Conservation (phyloP, 2,888 invertebrate species). For the Drosophila eohydei region DNA sequence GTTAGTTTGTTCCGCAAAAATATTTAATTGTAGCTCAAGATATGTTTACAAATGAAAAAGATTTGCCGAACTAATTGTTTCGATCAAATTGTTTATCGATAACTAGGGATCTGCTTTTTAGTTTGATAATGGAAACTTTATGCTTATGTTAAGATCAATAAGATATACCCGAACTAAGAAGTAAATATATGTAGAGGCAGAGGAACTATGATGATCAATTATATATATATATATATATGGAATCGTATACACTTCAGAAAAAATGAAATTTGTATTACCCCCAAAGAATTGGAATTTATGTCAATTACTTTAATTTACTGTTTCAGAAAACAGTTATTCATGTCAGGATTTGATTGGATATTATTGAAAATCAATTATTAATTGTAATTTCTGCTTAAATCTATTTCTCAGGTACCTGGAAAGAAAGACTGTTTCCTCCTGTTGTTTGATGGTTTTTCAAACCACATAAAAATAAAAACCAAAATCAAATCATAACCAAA, state of each 20-base stretch:
- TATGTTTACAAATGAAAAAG: neutral
- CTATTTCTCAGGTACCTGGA: conserved; percentile 84
- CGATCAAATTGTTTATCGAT: neutral
- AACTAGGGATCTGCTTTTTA: neutral
- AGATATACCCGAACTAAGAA: neutral
- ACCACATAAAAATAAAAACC: conserved; percentile 77
- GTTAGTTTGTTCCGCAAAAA: neutral
- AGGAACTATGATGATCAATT: too few relatives aligned
- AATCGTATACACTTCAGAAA: neutral
- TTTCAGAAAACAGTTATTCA: neutral
- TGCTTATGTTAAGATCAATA: neutral
- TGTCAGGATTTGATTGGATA: neutral
- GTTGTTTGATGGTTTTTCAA: conserved; percentile 85
- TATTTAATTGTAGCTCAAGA: neutral
- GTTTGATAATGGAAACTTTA: neutral
- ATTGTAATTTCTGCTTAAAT: conserved; percentile 46
- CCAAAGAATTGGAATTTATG: neutral
- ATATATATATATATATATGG: too few relatives aligned
- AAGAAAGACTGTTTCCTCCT: conserved; percentile 86
- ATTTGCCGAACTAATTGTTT: neutral
- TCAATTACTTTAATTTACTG: neutral
- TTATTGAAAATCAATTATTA: conserved; percentile 14
- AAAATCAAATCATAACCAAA: conserved; percentile 29
- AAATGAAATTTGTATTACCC: too few relatives aligned
- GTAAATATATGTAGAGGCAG: neutral